Base-by-base conservation (phyloP, 30 jellyfish, hydroid and myxozoan species). In the Pseudorhiza aurosa region DNA sequence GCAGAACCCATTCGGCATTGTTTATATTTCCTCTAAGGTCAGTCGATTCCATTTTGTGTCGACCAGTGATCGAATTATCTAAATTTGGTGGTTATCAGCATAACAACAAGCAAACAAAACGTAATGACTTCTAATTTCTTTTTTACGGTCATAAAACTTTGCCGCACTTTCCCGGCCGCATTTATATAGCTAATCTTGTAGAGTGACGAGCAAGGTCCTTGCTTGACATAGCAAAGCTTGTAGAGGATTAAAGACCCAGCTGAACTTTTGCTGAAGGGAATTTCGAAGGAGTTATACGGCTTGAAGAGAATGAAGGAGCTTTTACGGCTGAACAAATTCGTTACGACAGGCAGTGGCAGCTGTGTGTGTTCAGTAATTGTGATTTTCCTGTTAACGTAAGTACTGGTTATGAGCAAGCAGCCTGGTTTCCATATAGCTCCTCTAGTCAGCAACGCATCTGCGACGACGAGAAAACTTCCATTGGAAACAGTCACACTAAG, bases 81-180 rank as follows among this genome's bases (percentile, higher is more conserved):
- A 68, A 68, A 36, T 68, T 44, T 68, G 22, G 68, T 18, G 68
- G 68, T 68, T 68, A 68, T 51, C 65, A 45, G 83, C 83, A 43
- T 46, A 46, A 70, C 69, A 70, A 70, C 83, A 33, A 47, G 45
- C 31, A 25, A 70, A 70, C 83, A 70, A 70, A 26, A 21, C 70
- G 4, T 47, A 45, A 46, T 24, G 70, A 40, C 30, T 32, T 30
- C n/a, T 68, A 27, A 68, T 44, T 40, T 42, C 47, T 47, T 31
- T 35, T 70, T 47, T 53, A 31, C 10, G 69, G 53, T 50, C 83
- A 70, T 70, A 70, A 70, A 70, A 47, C 70, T 46, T 22, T 51
- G 83, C 72, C 83, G 83, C 55, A 26, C 83, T 28, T 27, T 55
- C 71, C 59, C 68, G 59, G 58, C 56, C 62, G 18, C 82, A 68